Evolutionary conservation across 2,888 invertebrate genomes (phyloP), one percentile per base, ranked within the genome.

Genomic region (Entomobrya multifasciata): DNA sequence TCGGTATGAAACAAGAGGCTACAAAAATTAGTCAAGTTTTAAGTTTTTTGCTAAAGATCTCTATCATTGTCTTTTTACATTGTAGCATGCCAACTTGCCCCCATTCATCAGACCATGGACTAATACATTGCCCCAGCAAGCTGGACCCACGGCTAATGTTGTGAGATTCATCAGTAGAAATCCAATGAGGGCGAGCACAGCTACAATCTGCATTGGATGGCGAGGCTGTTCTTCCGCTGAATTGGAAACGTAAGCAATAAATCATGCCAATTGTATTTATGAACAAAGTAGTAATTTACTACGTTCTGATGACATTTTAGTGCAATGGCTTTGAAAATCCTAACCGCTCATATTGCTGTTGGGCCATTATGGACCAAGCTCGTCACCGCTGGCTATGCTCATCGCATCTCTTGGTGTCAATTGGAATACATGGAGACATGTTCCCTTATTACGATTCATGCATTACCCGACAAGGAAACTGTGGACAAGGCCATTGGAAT

Each of bases 361-460:
- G 90, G 89, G 5, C 90, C 91, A 3, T 86, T 90, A 13, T 91
- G 91, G 91, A 82, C 88, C n/a, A 86, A 89, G 17, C 74, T 90
- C 22, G 90, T 91, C 0, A 88, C 88, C 10, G 79, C 79, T 60
- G 91, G 91, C 15, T 36, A 55, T 20, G 89, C 89, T 10, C 91
- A 91, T 81, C 85, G 91, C n/a, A 91, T 91, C 30, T 91, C 91
- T 0, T 91, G 91, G 91, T 91, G 91, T 80, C 91, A 90, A 52
- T 60, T 91, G 17, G 91, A 91, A 49, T 91, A 91, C 49, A 70
- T 79, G 22, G 91, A 91, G 17, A 88, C 86, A 10, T 91, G 90
- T 47, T 89, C 89, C 1, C 62, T 91, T 6, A 79, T 91, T 15
- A 91, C 91, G 0, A 81, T 91, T 25, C 91, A 91, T 47, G 90